These are phyloP conservation scores for Pilophorus perplexus DNA, from an alignment of 2,888 invertebrate genomes.

Conservation along the genomic window DNA sequence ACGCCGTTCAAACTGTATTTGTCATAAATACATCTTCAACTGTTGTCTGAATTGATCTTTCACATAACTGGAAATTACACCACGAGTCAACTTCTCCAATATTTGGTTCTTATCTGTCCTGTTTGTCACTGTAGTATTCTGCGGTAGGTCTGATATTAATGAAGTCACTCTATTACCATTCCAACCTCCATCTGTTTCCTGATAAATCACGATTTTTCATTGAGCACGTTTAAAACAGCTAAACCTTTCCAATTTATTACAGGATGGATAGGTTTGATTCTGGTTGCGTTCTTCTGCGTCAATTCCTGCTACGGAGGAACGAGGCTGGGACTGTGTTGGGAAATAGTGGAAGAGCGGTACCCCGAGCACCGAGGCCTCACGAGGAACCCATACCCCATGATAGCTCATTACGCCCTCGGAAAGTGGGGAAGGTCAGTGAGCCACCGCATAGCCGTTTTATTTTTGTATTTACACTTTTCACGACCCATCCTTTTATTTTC, in stretches of 20 bases:
- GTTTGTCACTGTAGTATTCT: no score
- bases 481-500: constrained; percentile 46
- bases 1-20: no score
- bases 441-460: not conserved
- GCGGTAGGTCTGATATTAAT: no score
- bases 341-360: constrained; percentile 64
- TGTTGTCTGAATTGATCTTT: no score
- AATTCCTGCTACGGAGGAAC: constrained; percentile 67
- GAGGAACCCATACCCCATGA: constrained; percentile 67
- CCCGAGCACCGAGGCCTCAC: constrained; percentile 60
- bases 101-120: no score
- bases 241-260: constrained; percentile 48
- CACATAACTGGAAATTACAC: no score
- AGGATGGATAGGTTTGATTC: constrained; percentile 67
- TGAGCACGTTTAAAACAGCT: no score
- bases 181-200: no score
- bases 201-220: no score
- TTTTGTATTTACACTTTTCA: not conserved
- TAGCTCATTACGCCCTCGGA: constrained; percentile 64
- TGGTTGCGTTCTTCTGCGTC: constrained; percentile 61
- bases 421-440: constrained; percentile 57
- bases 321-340: constrained; percentile 66
- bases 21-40: no score
- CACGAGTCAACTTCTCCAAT: no score
- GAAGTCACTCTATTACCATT: no score